phyloP scores from a whole-genome alignment of 2,888 invertebrate genomes.

The Sphaerophoria rueppellii region DNA sequence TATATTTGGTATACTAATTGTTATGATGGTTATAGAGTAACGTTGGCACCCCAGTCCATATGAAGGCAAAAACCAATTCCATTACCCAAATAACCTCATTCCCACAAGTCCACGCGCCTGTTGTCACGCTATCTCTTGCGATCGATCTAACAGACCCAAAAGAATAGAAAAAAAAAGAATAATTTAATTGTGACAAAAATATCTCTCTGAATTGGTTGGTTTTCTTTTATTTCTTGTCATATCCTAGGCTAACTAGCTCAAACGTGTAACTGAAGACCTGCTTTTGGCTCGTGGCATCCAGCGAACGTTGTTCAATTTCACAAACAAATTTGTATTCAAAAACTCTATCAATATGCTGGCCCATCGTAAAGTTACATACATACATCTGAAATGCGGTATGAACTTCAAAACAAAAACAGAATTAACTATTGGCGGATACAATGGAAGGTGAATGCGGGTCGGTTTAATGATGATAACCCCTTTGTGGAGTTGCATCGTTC shows the following conservation, averaged over 20 bases:
- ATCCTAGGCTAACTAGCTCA: slow-evolving; percentile 60
- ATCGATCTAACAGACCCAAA: slow-evolving; percentile 65
- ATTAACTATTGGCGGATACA: slow-evolving; percentile 52
- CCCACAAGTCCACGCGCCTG: slow-evolving; percentile 33
- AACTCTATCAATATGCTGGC: slow-evolving; percentile 68
- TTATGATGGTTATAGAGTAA: slow-evolving; percentile 29
- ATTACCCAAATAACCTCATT: slow-evolving; percentile 53
- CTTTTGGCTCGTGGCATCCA: slow-evolving; percentile 63
- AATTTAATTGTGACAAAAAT: slow-evolving; percentile 67
- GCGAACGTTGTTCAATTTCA: slow-evolving; percentile 41
- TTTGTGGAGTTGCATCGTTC: slow-evolving; percentile 20
- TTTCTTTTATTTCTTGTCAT: slow-evolving; percentile 46
- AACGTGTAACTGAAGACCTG: slow-evolving; percentile 16
- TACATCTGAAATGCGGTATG: slow-evolving; percentile 46
- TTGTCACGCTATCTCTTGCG: slow-evolving; percentile 58
- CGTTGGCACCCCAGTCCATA: slow-evolving; percentile 42
- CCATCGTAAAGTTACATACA: slow-evolving; percentile 16
- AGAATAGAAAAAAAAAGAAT: slow-evolving; percentile 10
- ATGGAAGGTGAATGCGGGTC: slow-evolving; percentile 72
- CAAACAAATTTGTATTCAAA: slow-evolving; percentile 64
- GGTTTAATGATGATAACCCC: slow-evolving; percentile 71
- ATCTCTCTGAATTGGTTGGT: slow-evolving; percentile 37
- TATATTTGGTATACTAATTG: slow-evolving; percentile 46
- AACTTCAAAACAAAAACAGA: slow-evolving; percentile 30
- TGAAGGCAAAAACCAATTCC: slow-evolving; percentile 2